Evolutionary conservation across 2,888 invertebrate genomes (phyloP).

Genomic region (Perdita meconis): DNA sequence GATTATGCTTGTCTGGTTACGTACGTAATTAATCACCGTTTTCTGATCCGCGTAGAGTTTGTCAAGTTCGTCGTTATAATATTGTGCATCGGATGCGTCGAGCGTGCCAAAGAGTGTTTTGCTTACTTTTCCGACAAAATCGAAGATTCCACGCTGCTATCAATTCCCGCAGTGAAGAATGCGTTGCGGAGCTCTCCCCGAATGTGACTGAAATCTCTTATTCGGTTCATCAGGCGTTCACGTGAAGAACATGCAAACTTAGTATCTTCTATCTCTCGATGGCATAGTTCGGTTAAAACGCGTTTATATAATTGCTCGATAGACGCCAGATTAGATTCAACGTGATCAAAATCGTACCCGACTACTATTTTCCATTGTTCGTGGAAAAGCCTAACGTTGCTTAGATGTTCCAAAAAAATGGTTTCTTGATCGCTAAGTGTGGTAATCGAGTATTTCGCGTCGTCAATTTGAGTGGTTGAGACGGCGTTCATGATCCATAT

Average conservation of each 20-base stretch:
- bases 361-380: constrained; percentile 29
- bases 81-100: constrained; percentile 3
- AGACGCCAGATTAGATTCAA: neutral
- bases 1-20: neutral
- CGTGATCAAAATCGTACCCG: constrained; percentile 16
- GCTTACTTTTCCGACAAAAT: constrained; percentile 2
- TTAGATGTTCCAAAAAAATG: constrained; percentile 12
- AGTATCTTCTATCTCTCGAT: neutral
- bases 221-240: neutral
- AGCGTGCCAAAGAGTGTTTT: constrained; percentile 21
- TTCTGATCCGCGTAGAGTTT: constrained; percentile 17
- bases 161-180: constrained; percentile 4
- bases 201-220: constrained; percentile 17
- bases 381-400: constrained; percentile 1
- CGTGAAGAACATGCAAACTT: constrained; percentile 62
- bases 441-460: neutral
- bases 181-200: constrained; percentile 22
- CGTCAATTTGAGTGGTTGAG: neutral
- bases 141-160: constrained; percentile 24
- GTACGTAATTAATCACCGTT: neutral
- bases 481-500: neutral
- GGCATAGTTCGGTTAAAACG: constrained; percentile 14
- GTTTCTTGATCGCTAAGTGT: constrained; percentile 17
- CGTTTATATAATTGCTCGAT: constrained; percentile 17
- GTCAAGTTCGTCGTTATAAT: constrained; percentile 20